Conservation (phyloP, 2,113 vertebrate species). For the Marmota flaviventris region DNA sequence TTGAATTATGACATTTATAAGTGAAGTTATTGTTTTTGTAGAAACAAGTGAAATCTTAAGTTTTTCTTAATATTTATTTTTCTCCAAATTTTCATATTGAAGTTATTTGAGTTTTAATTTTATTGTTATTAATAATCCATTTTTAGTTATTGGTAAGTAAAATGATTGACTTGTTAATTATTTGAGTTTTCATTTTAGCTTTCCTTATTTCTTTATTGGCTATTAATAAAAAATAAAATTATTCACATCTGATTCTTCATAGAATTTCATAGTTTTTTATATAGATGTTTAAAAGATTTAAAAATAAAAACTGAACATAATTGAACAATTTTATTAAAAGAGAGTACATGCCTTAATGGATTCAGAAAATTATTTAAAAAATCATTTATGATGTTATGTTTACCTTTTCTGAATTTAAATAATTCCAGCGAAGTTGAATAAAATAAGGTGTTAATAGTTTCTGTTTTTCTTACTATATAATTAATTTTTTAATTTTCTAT, state of each 20-base stretch:
- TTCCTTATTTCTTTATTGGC: not conserved
- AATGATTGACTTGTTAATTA: not conserved
- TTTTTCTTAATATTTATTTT: slow-evolving; percentile 41
- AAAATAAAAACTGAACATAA: not conserved
- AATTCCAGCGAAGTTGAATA: not conserved
- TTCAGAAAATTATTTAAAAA: not conserved
- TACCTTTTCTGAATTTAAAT: slow-evolving; percentile 19
- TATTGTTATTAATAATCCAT: not conserved
- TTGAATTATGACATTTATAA: not conserved
- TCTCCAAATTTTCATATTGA: not conserved
- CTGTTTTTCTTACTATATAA: not conserved
- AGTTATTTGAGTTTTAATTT: not conserved
- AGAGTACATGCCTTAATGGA: not conserved
- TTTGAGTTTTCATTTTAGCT: not conserved
- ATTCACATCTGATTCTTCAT: not conserved
- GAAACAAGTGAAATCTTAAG: not conserved
- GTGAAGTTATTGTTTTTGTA: not conserved
- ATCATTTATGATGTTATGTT: not conserved
- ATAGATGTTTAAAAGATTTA: not conserved
- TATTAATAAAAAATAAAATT: not conserved
- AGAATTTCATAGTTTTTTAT: slow-evolving; percentile 6
- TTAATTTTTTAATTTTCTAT: not conserved
- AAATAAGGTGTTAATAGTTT: slow-evolving; percentile 12
- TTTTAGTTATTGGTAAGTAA: not conserved
- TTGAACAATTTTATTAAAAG: slow-evolving; percentile 2